These are phyloP conservation scores for Ctena decussata DNA, from an alignment of 2,888 invertebrate species.

Conservation along the genomic window DNA sequence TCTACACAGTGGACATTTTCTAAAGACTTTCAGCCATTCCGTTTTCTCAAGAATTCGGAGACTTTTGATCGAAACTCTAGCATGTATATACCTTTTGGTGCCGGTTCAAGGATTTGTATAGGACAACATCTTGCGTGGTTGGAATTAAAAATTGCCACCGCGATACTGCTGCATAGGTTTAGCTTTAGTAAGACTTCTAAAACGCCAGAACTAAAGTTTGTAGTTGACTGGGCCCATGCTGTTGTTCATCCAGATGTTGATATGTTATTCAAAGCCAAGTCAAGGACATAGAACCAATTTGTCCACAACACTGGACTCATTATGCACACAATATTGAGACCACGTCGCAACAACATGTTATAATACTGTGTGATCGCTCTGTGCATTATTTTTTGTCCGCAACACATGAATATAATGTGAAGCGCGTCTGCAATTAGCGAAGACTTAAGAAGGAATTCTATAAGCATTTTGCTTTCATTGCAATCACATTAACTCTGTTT, in stretches of 20 bases:
- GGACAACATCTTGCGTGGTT: slow-evolving; percentile 74
- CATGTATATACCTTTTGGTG: slow-evolving; percentile 75
- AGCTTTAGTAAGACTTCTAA: slow-evolving; percentile 53
- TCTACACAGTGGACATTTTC: slow-evolving; percentile 57
- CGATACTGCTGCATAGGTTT: slow-evolving; percentile 65
- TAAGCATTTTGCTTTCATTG: too few relatives aligned
- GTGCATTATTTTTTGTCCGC: too few relatives aligned
- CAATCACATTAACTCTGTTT: too few relatives aligned
- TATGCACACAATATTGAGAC: too few relatives aligned
- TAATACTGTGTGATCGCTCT: too few relatives aligned
- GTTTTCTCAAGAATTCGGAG: slow-evolving; percentile 55
- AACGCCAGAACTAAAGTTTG: slow-evolving; percentile 68
- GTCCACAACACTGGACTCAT: too few relatives aligned
- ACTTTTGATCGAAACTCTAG: not conserved
- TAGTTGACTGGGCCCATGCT: slow-evolving; percentile 76
- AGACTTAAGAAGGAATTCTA: too few relatives aligned
- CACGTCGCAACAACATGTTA: too few relatives aligned
- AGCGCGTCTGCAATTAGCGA: too few relatives aligned
- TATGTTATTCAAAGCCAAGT: slow-evolving; percentile 54
- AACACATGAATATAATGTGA: too few relatives aligned
- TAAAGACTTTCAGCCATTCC: slow-evolving; percentile 67
- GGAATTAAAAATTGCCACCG: slow-evolving; percentile 71
- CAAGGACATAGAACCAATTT: not conserved
- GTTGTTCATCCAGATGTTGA: slow-evolving; percentile 75
- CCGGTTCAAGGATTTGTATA: slow-evolving; percentile 75